These are phyloP conservation scores for Corythucha ciliata DNA, from an alignment of 2,888 invertebrate genomes.

Conservation along the genomic window DNA sequence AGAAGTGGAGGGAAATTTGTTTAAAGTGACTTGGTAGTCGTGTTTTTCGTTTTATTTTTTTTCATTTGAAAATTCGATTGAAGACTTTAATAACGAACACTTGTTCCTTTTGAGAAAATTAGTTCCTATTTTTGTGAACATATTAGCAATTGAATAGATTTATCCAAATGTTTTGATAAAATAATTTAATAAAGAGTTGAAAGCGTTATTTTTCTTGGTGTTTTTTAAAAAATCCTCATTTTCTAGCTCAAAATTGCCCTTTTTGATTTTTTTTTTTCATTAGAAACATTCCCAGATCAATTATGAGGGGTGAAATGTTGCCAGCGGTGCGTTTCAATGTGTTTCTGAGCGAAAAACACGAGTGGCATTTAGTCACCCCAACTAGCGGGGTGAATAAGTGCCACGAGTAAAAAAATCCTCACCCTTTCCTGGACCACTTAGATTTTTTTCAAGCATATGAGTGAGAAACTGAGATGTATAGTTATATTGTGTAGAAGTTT, in stretches of 20 bases:
- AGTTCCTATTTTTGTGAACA: not conserved
- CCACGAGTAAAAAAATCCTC: not conserved
- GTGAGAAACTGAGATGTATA: too few species aligned
- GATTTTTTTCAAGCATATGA: constrained; percentile 8
- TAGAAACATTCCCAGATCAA: not conserved
- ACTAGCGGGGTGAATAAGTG: constrained; percentile 8
- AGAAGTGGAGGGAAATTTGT: not conserved
- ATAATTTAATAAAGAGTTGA: not conserved
- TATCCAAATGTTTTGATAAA: too few species aligned
- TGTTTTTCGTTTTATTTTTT: not conserved
- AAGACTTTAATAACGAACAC: too few species aligned
- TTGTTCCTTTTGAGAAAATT: not conserved
- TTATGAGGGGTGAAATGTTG: constrained; percentile 3
- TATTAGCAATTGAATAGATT: too few species aligned
- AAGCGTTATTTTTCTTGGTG: constrained; percentile 1
- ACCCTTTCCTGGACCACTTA: constrained; percentile 2
- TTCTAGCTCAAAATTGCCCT: constrained; percentile 1
- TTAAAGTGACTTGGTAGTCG: constrained; percentile 4
- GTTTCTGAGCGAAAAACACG: constrained; percentile 2
- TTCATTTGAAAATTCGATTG: not conserved
- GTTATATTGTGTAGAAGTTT: too few species aligned
- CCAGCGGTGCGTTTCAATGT: constrained; percentile 1
- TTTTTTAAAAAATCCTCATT: not conserved
- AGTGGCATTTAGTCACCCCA: constrained; percentile 2
- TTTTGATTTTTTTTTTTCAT: not conserved